These are phyloP conservation scores for Columba livia DNA, from an alignment of 2,113 vertebrate species.

Conservation along the genomic window DNA sequence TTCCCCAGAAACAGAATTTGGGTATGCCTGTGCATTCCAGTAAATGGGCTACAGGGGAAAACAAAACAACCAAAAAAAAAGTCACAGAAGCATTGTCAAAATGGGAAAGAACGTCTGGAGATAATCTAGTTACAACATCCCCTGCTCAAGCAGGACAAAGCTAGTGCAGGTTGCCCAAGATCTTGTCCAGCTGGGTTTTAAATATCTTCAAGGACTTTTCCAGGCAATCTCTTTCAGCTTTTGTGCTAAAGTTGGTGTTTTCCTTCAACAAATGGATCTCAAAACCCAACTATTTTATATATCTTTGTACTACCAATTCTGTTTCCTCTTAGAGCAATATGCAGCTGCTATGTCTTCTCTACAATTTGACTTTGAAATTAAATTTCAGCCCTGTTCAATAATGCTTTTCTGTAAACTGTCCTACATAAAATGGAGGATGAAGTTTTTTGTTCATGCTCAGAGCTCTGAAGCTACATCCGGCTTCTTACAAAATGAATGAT, in stretches of 20 bases:
- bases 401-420: neutral
- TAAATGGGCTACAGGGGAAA: neutral
- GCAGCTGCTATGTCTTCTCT: neutral
- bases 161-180: neutral
- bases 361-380: neutral
- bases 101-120: neutral
- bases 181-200: neutral
- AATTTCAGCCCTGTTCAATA: neutral
- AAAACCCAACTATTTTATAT: neutral
- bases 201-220: neutral
- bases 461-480: neutral
- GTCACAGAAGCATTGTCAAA: neutral
- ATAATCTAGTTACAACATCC: neutral
- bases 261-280: neutral
- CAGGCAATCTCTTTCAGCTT: rapidly evolving
- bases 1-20: neutral
- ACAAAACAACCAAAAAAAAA: neutral
- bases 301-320: neutral
- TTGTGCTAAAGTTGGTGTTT: neutral
- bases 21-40: neutral
- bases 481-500: neutral
- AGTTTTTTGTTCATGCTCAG: neutral
- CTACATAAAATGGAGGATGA: neutral
- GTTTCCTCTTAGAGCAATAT: neutral
- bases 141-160: neutral